Conservation (phyloP, 1,140 invertebrate species). For the Drosophila ficusphila region DNA sequence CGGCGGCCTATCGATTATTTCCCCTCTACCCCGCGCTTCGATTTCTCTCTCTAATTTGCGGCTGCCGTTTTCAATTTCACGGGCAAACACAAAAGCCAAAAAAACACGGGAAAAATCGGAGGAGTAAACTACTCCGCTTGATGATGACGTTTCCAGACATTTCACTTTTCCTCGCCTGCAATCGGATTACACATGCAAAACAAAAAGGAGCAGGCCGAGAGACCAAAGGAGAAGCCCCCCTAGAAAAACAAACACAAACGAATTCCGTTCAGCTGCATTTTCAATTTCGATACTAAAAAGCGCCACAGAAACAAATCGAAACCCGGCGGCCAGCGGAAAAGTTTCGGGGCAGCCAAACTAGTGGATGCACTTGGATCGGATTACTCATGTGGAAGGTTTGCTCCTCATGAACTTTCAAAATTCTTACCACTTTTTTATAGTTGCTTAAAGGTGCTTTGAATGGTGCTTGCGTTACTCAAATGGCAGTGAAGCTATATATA, state of each 20-base stretch:
- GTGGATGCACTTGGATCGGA: conserved; percentile 19
- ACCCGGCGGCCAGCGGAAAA: background rate
- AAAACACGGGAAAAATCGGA: background rate
- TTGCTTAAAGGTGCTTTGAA: too few relatives aligned
- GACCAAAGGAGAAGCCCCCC: background rate
- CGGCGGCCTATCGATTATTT: conserved; percentile 38
- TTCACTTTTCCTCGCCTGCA: conserved; percentile 34
- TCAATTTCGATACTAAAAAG: conserved; percentile 51
- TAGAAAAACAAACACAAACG: conserved; percentile 31
- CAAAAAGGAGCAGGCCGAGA: background rate
- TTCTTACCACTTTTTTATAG: background rate
- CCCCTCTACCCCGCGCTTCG: conserved; percentile 12
- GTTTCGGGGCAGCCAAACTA: conserved; percentile 7
- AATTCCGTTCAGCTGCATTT: conserved; percentile 32
- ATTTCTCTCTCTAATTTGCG: conserved; percentile 64
- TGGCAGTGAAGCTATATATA: too few relatives aligned
- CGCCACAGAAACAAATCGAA: conserved; percentile 43
- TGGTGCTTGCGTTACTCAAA: too few relatives aligned
- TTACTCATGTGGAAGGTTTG: conserved; percentile 8
- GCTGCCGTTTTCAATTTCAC: conserved; percentile 70
- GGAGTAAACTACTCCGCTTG: background rate
- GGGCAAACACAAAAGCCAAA: conserved; percentile 45
- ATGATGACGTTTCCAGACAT: conserved; percentile 53
- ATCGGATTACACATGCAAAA: conserved; percentile 67
- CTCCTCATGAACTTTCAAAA: background rate